Conservation (phyloP, 1,140 invertebrate species). For the Diorhabda sublineata region DNA sequence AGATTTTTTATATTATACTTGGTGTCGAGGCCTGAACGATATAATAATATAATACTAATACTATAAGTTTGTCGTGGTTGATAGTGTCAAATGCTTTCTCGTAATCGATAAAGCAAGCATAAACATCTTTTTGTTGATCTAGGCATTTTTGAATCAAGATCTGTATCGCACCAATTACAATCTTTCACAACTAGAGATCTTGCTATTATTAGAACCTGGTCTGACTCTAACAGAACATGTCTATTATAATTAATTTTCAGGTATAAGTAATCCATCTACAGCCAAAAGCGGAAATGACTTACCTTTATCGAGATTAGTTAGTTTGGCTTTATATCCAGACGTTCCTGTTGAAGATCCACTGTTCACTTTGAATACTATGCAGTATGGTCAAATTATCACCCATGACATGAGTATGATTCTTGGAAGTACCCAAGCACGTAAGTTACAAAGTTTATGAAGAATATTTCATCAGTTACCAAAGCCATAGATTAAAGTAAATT, state of each 20-base stretch:
- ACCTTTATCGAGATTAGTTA: conserved; percentile 67
- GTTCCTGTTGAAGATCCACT: conserved; percentile 59
- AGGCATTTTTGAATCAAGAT: not conserved
- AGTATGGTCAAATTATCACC: conserved; percentile 83
- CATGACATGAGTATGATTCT: conserved; percentile 80
- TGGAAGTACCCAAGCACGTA: conserved; percentile 67
- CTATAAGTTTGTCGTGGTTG: no score
- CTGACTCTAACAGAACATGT: not conserved
- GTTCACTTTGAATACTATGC: conserved; percentile 75
- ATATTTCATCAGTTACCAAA: no score
- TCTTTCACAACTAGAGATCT: not conserved
- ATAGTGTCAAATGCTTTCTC: no score
- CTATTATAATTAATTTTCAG: conserved; percentile 44
- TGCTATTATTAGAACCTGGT: not conserved
- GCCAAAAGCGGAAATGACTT: conserved; percentile 60
- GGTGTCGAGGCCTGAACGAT: not conserved
- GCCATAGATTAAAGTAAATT: no score
- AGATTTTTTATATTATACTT: not conserved
- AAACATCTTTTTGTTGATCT: no score
- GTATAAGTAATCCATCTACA: conserved; percentile 59
- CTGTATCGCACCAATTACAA: not conserved
- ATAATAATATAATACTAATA: no score
- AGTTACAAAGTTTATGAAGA: conserved; percentile 40
- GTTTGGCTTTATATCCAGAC: conserved; percentile 64
- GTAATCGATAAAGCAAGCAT: no score